phyloP scores from a whole-genome alignment of 1,140 invertebrate species.

The Drosophila nigrodunni region DNA sequence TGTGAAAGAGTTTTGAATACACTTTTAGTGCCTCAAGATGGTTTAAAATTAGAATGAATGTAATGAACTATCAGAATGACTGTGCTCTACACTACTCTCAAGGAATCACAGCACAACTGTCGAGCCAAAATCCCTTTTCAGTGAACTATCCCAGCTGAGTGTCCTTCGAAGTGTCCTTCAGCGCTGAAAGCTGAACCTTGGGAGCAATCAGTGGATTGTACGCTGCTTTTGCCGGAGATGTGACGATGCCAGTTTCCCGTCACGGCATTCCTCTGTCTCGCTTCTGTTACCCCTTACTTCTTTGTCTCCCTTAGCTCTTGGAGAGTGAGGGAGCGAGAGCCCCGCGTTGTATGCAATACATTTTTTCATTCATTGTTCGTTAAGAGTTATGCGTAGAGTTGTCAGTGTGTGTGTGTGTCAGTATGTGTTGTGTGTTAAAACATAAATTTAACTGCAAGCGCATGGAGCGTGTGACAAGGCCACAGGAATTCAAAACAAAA shows the following conservation, averaged over 20 bases:
- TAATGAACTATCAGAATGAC: background rate
- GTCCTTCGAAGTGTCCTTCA: conserved; percentile 55
- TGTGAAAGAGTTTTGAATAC: too few relatives aligned
- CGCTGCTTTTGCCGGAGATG: conserved; percentile 61
- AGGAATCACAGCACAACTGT: background rate
- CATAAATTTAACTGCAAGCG: conserved; percentile 78
- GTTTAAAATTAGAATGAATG: too few relatives aligned
- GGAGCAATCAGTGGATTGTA: conserved; percentile 80
- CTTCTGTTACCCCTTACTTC: background rate
- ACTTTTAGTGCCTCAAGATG: too few relatives aligned
- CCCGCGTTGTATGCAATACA: conserved; percentile 53
- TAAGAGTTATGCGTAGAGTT: conserved; percentile 54
- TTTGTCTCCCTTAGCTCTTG: background rate
- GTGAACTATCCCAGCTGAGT: background rate
- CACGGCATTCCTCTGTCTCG: background rate
- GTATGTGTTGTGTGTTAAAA: conserved; percentile 54
- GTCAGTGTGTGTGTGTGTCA: conserved; percentile 10
- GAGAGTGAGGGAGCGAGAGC: conserved; percentile 1
- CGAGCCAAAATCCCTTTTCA: background rate
- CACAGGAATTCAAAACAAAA: conserved; percentile 83
- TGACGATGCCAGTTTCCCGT: background rate
- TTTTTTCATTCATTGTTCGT: conserved; percentile 68
- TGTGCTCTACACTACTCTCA: background rate
- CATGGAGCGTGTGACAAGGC: conserved; percentile 79
- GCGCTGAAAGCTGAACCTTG: conserved; percentile 80